Conservation (phyloP, 2,113 vertebrate genomes). For the Nicator chloris region DNA sequence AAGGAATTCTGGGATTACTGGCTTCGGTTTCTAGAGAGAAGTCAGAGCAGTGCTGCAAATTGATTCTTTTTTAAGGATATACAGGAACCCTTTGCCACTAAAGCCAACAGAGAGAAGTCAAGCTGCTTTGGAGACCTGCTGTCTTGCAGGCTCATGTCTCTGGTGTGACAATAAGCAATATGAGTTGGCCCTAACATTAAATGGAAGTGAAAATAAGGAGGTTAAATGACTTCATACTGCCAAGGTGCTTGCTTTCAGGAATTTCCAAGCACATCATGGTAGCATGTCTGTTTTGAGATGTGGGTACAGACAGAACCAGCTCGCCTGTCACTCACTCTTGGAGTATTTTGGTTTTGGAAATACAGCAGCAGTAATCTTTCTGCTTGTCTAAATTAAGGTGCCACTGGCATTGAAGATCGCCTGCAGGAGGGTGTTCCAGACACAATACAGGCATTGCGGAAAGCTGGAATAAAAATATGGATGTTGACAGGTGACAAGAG, state of each 20-base stretch:
- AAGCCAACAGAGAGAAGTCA: background rate
- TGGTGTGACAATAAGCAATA: background rate
- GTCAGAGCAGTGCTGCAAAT: background rate
- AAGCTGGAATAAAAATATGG: conserved; percentile 91
- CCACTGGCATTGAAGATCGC: conserved; percentile 91
- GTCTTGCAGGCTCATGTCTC: background rate
- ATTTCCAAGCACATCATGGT: background rate
- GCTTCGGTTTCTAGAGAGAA: background rate
- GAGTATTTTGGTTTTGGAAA: background rate
- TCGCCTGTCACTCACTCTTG: background rate
- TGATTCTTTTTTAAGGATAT: background rate
- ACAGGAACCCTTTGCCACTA: background rate
- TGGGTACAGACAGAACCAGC: background rate
- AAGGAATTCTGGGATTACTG: background rate
- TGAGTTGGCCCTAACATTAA: background rate
- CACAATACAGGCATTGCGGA: conserved; percentile 86
- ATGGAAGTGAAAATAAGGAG: background rate
- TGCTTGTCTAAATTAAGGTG: conserved; percentile 69
- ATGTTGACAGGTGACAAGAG: conserved; percentile 95
- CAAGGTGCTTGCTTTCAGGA: background rate
- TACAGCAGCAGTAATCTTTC: background rate
- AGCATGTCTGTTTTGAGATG: background rate
- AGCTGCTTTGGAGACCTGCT: background rate
- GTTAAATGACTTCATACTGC: background rate
- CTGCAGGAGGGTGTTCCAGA: conserved; percentile 93